These are phyloP conservation scores for Sylvicola cinctus DNA, from an alignment of 2,888 invertebrate genomes.

Conservation along the genomic window DNA sequence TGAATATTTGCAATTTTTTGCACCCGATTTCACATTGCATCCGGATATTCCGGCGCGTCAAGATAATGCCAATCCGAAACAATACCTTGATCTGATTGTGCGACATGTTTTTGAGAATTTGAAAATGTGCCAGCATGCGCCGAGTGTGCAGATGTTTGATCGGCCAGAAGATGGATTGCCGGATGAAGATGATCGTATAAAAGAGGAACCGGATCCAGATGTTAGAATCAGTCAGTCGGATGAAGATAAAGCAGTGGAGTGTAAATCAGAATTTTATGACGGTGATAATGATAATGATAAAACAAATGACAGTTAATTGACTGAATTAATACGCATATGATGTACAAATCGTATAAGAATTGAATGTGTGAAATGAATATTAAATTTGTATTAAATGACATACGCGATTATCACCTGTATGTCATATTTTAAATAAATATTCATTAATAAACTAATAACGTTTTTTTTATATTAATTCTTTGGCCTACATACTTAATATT, in stretches of 20 bases:
- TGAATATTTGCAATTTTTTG: conserved; percentile 93
- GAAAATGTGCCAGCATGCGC: conserved; percentile 81
- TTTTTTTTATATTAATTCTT: too few relatives aligned
- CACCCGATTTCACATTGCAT: conserved; percentile 89
- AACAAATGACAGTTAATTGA: too few relatives aligned
- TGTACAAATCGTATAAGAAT: too few relatives aligned
- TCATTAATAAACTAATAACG: too few relatives aligned
- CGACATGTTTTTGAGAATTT: conserved; percentile 81
- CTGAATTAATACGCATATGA: too few relatives aligned
- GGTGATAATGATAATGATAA: conserved; percentile 82
- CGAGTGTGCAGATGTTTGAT: conserved; percentile 94
- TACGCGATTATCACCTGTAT: too few relatives aligned
- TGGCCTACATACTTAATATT: too few relatives aligned
- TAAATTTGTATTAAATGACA: too few relatives aligned
- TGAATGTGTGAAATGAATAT: too few relatives aligned
- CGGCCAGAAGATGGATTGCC: conserved; percentile 66
- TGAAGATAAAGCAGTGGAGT: conserved; percentile 62
- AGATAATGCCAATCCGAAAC: conserved; percentile 88
- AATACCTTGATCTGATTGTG: conserved; percentile 82
- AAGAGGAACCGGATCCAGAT: conserved; percentile 70
- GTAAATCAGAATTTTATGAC: conserved; percentile 74
- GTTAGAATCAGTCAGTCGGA: conserved; percentile 55
- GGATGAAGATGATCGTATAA: conserved; percentile 38
- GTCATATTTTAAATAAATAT: too few relatives aligned
- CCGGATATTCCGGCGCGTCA: conserved; percentile 73